These are phyloP conservation scores for Panonychus citri DNA, from an alignment of 1,140 invertebrate species.

Conservation along the genomic window DNA sequence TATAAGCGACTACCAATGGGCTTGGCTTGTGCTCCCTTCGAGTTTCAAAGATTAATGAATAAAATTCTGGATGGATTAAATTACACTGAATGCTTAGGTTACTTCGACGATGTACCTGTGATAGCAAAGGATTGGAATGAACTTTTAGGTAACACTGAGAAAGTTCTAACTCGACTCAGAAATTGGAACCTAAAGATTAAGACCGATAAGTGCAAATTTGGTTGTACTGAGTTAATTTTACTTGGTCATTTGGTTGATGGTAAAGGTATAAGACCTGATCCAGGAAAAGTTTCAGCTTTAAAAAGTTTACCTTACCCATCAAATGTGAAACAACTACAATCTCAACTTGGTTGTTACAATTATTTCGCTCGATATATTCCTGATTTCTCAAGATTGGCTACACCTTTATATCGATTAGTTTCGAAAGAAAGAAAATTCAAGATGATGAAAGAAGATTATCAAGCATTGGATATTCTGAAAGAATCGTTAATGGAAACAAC, in stretches of 20 bases:
- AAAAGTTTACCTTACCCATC: constrained; percentile 12
- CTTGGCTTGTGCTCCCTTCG: too few relatives aligned
- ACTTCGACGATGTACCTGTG: constrained; percentile 7
- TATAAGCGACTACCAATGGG: too few relatives aligned
- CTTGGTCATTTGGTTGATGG: constrained; percentile 19
- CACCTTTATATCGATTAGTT: constrained; percentile 19
- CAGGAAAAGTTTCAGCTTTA: constrained; percentile 18
- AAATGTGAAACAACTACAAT: constrained; percentile 20
- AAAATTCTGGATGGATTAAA: background rate
- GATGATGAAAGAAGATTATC: background rate
- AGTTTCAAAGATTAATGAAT: too few relatives aligned
- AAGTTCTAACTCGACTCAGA: constrained; percentile 14
- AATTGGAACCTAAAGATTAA: constrained; percentile 18
- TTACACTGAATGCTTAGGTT: background rate
- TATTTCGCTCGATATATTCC: too few relatives aligned
- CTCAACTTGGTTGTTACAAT: constrained; percentile 26
- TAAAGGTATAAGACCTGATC: constrained; percentile 19
- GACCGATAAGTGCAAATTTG: constrained; percentile 21
- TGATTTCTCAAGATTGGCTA: constrained; percentile 17
- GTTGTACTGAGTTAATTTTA: constrained; percentile 14
- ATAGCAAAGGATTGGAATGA: constrained; percentile 11
- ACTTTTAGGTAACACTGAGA: constrained; percentile 13
- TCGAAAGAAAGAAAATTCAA: background rate
- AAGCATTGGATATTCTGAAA: constrained; percentile 13
- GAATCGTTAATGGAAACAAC: too few relatives aligned